Evolutionary conservation across 2,888 invertebrate species (phyloP).

Genomic region (Metalampra italica): DNA sequence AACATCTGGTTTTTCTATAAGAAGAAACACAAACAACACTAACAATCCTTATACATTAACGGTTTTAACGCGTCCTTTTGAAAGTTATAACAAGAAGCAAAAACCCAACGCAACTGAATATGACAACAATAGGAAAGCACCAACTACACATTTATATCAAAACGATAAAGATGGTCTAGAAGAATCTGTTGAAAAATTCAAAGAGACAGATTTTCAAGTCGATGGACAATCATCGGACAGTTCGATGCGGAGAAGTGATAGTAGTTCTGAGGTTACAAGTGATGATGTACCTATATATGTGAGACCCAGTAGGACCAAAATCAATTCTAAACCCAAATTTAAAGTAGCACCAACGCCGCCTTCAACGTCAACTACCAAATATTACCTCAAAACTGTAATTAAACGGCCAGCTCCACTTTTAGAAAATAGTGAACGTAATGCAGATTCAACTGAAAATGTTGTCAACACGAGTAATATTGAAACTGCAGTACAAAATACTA

Average conservation of each 20-base stretch:
- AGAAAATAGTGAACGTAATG: constrained; percentile 24
- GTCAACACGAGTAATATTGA: constrained; percentile 42
- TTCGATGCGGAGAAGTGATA: constrained; percentile 40
- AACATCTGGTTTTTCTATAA: constrained; percentile 72
- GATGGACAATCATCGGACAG: constrained; percentile 28
- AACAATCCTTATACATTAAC: constrained; percentile 69
- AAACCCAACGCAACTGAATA: constrained; percentile 17
- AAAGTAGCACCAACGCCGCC: constrained; percentile 24
- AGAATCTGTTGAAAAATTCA: constrained; percentile 23
- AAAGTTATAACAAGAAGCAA: constrained; percentile 37
- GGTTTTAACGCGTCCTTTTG: constrained; percentile 56
- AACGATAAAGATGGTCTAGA: constrained; percentile 36
- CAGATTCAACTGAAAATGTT: constrained; percentile 43
- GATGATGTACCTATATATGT: constrained; percentile 40
- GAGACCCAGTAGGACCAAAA: constrained; percentile 27
- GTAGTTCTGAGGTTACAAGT: constrained; percentile 25
- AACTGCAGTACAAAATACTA: constrained; percentile 32
- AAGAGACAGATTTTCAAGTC: constrained; percentile 22
- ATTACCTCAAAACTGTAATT: constrained; percentile 53
- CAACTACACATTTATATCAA: constrained; percentile 36
- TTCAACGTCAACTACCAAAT: constrained; percentile 40
- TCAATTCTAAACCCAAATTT: constrained; percentile 27
- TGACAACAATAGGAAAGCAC: constrained; percentile 15
- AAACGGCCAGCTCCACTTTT: constrained; percentile 51
- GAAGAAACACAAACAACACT: constrained; percentile 57